These are phyloP conservation scores for Drosophila longiperda DNA, from an alignment of 2,888 invertebrate species.

Conservation along the genomic window DNA sequence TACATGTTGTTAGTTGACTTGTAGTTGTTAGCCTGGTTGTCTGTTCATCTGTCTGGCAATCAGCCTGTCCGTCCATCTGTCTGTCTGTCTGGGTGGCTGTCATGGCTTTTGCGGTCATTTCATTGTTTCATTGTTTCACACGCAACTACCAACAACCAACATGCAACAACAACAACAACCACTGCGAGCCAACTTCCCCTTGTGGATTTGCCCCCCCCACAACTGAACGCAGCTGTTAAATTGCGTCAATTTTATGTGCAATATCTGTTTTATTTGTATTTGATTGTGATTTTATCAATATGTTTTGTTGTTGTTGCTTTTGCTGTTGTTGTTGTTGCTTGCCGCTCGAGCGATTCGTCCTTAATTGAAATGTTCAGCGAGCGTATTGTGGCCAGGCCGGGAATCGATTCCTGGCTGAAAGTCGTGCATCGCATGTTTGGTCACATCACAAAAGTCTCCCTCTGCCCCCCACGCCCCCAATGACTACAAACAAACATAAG, in stretches of 20 bases:
- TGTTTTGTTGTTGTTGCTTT: conserved; percentile 40
- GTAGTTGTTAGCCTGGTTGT: conserved; percentile 21
- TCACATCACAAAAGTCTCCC: conserved; percentile 30
- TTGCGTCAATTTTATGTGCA: conserved; percentile 75
- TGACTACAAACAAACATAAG: conserved; percentile 1
- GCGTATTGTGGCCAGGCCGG: conserved; percentile 30
- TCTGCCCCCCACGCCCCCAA: neutral
- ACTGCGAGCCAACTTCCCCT: conserved; percentile 25
- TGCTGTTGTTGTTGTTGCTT: neutral
- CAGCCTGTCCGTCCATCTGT: conserved; percentile 1
- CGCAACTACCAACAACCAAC: conserved; percentile 59
- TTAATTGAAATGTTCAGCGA: conserved; percentile 75
- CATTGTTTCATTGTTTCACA: conserved; percentile 76
- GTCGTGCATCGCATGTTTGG: conserved; percentile 40
- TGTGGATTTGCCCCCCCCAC: conserved; percentile 15
- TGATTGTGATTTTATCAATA: conserved; percentile 79
- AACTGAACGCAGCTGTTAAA: conserved; percentile 52
- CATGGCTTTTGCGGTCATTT: conserved; percentile 73
- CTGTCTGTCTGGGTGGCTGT: conserved; percentile 27
- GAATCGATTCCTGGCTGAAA: conserved; percentile 11
- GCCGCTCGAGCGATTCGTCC: conserved; percentile 25
- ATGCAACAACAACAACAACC: conserved; percentile 11
- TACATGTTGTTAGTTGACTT: conserved; percentile 56
- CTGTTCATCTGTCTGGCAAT: conserved; percentile 5
- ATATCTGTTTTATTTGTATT: conserved; percentile 76